Base-by-base conservation (phyloP, 2,113 vertebrate species). In the Heterotilapia buettikoferi region DNA sequence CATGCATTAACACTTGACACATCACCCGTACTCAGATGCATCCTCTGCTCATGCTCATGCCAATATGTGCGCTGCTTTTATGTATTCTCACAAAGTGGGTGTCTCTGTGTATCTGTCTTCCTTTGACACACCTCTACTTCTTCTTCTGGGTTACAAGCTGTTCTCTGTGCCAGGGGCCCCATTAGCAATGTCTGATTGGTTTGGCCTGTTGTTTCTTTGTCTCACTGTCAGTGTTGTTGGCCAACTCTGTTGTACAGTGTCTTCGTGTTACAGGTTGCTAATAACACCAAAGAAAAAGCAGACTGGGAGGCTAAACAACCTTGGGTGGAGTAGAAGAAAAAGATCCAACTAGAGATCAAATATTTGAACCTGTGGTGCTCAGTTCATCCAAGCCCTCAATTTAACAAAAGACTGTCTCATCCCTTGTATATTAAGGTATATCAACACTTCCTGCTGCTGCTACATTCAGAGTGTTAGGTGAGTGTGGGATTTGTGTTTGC, bases 111-210 rank as follows among this genome's bases (percentile, higher is more conserved):
- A 31, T 53, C 24, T 59, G 56, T 47, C 43, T 73, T 73, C 38
- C 43, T n/a, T 71, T 54, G 73, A 82, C 54, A 45, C n/a, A 29
- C 50, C 7, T 61, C n/a, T 56, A 43, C 78, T 38, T 40, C 16
- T 14, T 76, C 53, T 54, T 36, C 19, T 6, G 18, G 18, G 66
- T 66, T 88, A 84, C 87, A 82, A 56, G 78, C 84, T 83, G 38
- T 52, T 82, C 19, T 80, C 21, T 12, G 56, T 88, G 86, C 85
- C 81, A 90, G 21, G 43, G 86, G 78, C 79, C 86, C 84, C 84
- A 92, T 91, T 93, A 92, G 85, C 4, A 2, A 21, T 50, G 82
- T 92, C 73, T 92, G 86, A 92, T 89, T 29, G 87, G 50, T 86
- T 84, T 71, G 68, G 80, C 80, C 66, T 82, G 10, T 50, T 85